Base-by-base conservation (phyloP, 2,888 invertebrate species). In the Anoplius nigerrimus region DNA sequence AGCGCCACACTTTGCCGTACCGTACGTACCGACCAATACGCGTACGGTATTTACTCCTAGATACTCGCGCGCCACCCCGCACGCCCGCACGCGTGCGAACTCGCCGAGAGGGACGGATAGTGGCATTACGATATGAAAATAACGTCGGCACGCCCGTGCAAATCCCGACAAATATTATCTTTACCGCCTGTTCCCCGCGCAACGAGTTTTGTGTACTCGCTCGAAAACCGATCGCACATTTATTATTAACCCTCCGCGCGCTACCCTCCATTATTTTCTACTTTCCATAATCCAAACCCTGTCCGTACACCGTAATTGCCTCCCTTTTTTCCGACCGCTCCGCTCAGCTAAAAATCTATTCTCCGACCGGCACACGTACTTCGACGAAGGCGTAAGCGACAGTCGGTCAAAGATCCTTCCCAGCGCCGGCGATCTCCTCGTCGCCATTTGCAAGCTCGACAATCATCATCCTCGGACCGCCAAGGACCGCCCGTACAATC, bases 81-180 rank as follows among this genome's bases (percentile, higher is more conserved):
- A 43, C 43, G 16, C 57, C 43, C 13, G 53, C 22, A 34, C 42
- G n/a, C n/a, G 24, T 16, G 5, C n/a, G 58, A 58, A 34, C 34
- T 0, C 18, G 24, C 8, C 22, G 6, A 24, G 54, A 21, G 43
- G 22, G 59, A 16, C 21, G 42, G 43, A 51, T 48, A 18, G 58
- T 21, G 69, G 71, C 54, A 73, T 74, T 71, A 75, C 74, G 74
- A 74, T 79, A 78, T 75, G 82, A 82, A 82, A 84, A 83, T 82
- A 84, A 76, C 74, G 74, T 56, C 68, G 68, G 72, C 64, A 67
- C 73, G 74, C 76, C 80, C 75, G 75, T 77, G 75, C 74, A 83
- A 82, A 83, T 83, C 83, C 75, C 69, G 73, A 74, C 81, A 84
- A 84, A 84, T 84, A 84, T 84, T 84, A 81, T 82, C 81, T 75